Base-by-base conservation (phyloP, 2,888 invertebrate species). In the Hoplodrina ambigua region DNA sequence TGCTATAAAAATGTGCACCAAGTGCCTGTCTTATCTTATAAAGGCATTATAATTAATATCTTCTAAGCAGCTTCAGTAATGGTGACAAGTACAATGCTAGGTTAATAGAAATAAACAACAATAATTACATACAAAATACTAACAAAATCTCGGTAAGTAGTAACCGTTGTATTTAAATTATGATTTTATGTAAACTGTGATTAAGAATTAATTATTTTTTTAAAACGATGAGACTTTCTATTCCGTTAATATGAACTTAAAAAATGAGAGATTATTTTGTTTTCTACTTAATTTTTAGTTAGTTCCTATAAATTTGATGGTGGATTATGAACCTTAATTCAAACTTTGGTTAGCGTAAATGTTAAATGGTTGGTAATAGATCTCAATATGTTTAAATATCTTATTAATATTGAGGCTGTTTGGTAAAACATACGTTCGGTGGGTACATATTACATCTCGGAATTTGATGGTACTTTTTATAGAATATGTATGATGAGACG, bases 31-130 rank as follows among this genome's bases (percentile, higher is more conserved):
- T 64, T 81, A 37, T 46, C 17, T 46, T 58, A 53, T 81, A 81
- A 58, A 81, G 67, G 78, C 81, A 77, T 76, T 72, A 55, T 70
- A 76, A 60, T 56, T 17, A 46, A 15, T 55, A 72, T 58, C 75
- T 65, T 67, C 54, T 80, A 84, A 75, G 82, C 80, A 71, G 68
- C 77, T 80, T 75, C 69, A 69, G 54, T 70, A 57, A 81, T 55
- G 44, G 64, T 73, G 60, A 78, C 64, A 84, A 84, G 84, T 84
- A 84, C 84, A 84, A 84, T 53, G 64, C 30, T 84, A 85, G 81
- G 69, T 65, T 84, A 66, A 65, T 77, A 66, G 1, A 70, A 37
- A 49, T 30, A 49, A 55, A 57, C 58, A 49, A 69, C 50, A 57
- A 53, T 49, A 37, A 65, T 19, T 41, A 56, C 41, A 69, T 52